Base-by-base conservation (phyloP, 2,888 invertebrate species). In the Drosophila quinaria region DNA sequence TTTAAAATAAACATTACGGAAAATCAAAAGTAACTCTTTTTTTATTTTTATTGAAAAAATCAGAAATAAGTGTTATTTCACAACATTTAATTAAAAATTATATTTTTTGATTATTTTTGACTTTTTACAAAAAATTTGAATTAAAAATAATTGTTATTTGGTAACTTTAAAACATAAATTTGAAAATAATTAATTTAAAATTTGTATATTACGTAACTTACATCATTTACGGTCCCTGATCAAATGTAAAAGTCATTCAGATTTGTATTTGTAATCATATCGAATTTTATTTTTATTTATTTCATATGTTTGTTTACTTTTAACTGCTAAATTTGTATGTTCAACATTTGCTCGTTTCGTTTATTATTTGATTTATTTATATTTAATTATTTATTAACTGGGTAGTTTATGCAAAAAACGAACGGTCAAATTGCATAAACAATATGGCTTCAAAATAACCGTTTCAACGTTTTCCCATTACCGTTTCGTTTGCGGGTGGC, bases 321-420 rank as follows among this genome's bases (percentile, higher is more conserved):
- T 83, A 88, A 86, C 87, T 83, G 80, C 83, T 81, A 83, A 71
- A 66, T 89, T 83, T 89, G 89, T 85, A 87, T 89, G 89, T 89
- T 85, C 87, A 85, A 85, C 84, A 85, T 89, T 83, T 88, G 59
- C 22, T 29, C 29, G 29, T 8, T 76, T 80, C 54, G 76, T 83
- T 83, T 78, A 65, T 74, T 70, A 67, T 69, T 78, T 88, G 80
- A 79, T 81, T 80, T 74, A 74, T 68, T 56, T 56, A 56, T 56
- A 56, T 56, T 29, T 49, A 50, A 25, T 87, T 60, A 64, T 70
- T 70, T 69, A 71, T 77, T 83, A 84, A 88, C 89, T 88, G 84
- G 78, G 63, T 89, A 74, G 71, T 83, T 80, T 51, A 86, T 88
- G 88, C 88, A 74, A 66, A 55, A 81, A 72, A 65, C 72, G 59